These are phyloP conservation scores for Dolichoris vasculosae DNA, from an alignment of 1,140 invertebrate genomes.

Conservation along the genomic window DNA sequence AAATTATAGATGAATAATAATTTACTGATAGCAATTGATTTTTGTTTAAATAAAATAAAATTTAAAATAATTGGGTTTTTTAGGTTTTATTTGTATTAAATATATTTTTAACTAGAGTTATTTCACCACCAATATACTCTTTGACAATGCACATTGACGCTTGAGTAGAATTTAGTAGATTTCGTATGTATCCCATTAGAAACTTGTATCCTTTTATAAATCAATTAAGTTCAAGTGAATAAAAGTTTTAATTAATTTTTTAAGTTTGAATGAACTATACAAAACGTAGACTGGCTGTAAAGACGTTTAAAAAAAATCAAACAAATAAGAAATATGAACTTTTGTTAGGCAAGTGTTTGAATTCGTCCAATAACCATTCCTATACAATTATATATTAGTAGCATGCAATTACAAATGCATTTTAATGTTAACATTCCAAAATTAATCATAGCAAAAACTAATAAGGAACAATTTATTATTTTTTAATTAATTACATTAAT, in stretches of 20 bases:
- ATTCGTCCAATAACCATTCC: slow-evolving; percentile 46
- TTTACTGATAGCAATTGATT: neutral
- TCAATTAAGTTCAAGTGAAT: neutral
- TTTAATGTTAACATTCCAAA: slow-evolving; percentile 50
- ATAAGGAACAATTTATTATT: neutral
- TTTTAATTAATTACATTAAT: neutral
- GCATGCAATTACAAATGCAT: slow-evolving; percentile 11
- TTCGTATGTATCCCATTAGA: neutral
- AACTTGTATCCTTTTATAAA: slow-evolving; percentile 23
- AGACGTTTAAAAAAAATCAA: neutral
- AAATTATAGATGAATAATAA: neutral
- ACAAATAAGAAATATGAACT: neutral
- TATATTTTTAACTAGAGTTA: slow-evolving; percentile 9
- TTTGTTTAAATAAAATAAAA: neutral
- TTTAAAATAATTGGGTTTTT: slow-evolving; percentile 6
- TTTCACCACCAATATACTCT: slow-evolving; percentile 20
- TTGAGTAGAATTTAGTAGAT: slow-evolving; percentile 21
- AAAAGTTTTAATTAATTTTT: neutral
- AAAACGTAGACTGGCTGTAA: slow-evolving; percentile 10
- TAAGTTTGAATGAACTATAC: neutral
- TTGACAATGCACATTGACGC: slow-evolving; percentile 5
- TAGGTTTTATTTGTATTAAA: neutral
- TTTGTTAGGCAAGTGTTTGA: slow-evolving; percentile 24
- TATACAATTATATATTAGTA: slow-evolving; percentile 23
- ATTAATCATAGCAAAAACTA: neutral